Evolutionary conservation across 2,797 vertebrate genomes (phyloP).

Genomic region (Smutsia gigantea): DNA sequence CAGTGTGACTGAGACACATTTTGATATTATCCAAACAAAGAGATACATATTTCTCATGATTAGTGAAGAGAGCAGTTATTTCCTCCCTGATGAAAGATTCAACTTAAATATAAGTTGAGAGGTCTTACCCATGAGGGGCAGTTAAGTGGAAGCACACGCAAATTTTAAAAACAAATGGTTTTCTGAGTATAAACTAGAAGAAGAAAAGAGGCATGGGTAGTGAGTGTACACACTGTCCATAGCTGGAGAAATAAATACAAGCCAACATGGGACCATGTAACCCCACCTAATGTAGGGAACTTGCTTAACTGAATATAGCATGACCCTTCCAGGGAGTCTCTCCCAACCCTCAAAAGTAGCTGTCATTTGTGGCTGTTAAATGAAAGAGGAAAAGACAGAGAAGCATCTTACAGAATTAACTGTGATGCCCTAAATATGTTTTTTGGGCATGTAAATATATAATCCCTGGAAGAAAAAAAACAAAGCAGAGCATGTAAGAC

Average conservation of each 20-base stretch:
- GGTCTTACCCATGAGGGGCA: not conserved
- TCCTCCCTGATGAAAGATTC: slow-evolving; percentile 18
- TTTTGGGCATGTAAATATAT: slow-evolving; percentile 75
- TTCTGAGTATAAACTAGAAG: not conserved
- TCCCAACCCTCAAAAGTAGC: slow-evolving; percentile 40
- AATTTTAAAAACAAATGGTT: slow-evolving; percentile 3
- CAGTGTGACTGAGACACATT: not conserved
- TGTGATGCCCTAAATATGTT: slow-evolving; percentile 74
- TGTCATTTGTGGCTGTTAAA: slow-evolving; percentile 65
- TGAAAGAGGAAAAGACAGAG: slow-evolving; percentile 82
- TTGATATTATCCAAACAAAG: not conserved
- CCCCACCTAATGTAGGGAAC: slow-evolving; percentile 79
- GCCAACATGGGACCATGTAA: slow-evolving; percentile 48
- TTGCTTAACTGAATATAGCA: slow-evolving; percentile 72
- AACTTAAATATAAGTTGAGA: slow-evolving; percentile 25
- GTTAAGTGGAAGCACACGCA: not conserved
- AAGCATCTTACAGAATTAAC: slow-evolving; percentile 79
- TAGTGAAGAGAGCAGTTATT: slow-evolving; percentile 23
- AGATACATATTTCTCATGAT: not conserved
- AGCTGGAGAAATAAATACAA: slow-evolving; percentile 51
- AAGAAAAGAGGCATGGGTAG: slow-evolving; percentile 2
- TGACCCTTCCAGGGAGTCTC: not conserved
- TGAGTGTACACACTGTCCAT: not conserved
- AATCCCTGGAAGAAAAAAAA: slow-evolving; percentile 45
- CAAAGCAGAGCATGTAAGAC: slow-evolving; percentile 44